Conservation (phyloP, 2,888 invertebrate species). For the Frankliniella fusca region DNA sequence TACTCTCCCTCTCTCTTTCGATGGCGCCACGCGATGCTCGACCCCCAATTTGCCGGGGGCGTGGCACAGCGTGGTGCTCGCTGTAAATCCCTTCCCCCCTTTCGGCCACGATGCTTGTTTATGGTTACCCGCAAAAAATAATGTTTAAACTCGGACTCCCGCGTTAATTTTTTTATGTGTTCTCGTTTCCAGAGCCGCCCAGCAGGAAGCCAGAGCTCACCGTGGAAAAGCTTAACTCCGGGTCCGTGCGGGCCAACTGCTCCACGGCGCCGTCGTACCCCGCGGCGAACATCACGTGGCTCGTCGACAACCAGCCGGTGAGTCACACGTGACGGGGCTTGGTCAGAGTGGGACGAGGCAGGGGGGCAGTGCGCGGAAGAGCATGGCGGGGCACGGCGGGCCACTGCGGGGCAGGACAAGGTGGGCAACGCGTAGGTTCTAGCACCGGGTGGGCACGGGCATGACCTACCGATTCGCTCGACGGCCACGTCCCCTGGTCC, state of each 20-base stretch:
- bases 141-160: no score
- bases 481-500: not conserved
- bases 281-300: constrained; percentile 10
- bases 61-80: no score
- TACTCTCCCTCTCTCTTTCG: no score
- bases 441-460: not conserved
- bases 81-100: no score
- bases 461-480: not conserved
- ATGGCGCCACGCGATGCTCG: no score
- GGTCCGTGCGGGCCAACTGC: not conserved
- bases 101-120: no score
- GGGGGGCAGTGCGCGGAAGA: no score
- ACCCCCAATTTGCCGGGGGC: no score
- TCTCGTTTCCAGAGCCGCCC: not conserved
- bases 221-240: not conserved
- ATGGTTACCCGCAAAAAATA: no score
- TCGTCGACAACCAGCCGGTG: not conserved
- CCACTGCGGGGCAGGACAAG: not conserved
- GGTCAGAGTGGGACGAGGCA: no score
- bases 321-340: not conserved
- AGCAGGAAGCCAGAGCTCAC: constrained; percentile 1
- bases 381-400: not conserved
- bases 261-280: constrained; percentile 1
- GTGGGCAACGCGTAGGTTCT: not conserved
- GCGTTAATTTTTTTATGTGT: not conserved